phyloP scores from a whole-genome alignment of 2,797 vertebrate species.

The Alcedo quadribrachys region DNA sequence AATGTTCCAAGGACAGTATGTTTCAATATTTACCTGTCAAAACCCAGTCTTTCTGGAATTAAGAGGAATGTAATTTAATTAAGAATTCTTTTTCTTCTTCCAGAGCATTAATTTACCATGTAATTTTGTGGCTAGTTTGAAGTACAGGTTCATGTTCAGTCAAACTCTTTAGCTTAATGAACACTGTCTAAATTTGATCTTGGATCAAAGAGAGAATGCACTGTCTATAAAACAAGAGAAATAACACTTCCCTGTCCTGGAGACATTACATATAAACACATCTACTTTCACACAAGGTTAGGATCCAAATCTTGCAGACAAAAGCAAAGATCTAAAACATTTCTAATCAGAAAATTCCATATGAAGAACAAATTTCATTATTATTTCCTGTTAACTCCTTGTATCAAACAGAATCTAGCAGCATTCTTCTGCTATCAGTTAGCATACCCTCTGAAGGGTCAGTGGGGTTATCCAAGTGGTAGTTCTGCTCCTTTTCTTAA shows the following conservation, averaged over 20 bases:
- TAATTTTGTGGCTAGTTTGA: slow-evolving; percentile 33
- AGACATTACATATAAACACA: not conserved
- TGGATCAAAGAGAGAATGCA: not conserved
- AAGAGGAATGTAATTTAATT: not conserved
- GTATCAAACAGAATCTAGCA: not conserved
- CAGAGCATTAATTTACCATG: not conserved
- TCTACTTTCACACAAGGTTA: not conserved
- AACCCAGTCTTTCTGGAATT: not conserved
- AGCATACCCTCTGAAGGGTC: not conserved
- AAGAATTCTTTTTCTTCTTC: not conserved
- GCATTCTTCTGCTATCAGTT: not conserved
- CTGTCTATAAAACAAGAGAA: not conserved
- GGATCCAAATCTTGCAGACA: not conserved
- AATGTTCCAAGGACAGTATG: not conserved
- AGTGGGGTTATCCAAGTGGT: not conserved
- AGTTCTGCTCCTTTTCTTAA: not conserved
- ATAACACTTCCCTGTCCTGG: not conserved
- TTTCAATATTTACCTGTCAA: not conserved
- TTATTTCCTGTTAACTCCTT: not conserved
- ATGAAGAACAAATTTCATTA: not conserved
- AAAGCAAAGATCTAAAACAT: not conserved
- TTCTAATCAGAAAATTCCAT: not conserved
- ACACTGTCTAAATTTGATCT: slow-evolving; percentile 14
- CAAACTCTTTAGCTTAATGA: slow-evolving; percentile 39
- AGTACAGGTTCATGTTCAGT: not conserved